These are phyloP conservation scores for Microcebus tavaratra DNA, from an alignment of 2,113 vertebrate species.

Conservation along the genomic window DNA sequence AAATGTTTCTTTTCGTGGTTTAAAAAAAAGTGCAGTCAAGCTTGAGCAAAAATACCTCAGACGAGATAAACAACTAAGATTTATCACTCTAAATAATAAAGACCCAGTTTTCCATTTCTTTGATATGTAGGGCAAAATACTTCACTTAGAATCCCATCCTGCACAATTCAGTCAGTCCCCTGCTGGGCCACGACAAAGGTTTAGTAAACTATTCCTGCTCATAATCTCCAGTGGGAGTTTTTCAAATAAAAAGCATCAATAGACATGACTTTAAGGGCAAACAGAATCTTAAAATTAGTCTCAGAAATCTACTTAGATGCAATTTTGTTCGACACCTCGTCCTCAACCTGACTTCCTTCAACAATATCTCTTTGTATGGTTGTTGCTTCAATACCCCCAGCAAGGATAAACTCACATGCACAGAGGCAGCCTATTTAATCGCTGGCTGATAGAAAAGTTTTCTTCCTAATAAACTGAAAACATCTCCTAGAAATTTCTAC, in stretches of 20 bases:
- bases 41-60: constrained; percentile 46
- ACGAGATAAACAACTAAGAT: constrained; percentile 46
- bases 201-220: not conserved
- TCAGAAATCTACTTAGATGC: not conserved
- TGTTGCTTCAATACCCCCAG: not conserved
- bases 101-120: constrained; percentile 29
- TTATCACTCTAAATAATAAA: constrained; percentile 42
- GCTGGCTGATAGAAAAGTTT: not conserved
- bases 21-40: constrained; percentile 58
- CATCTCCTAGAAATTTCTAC: not conserved
- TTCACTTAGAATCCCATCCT: not conserved
- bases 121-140: not conserved
- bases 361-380: not conserved
- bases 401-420: not conserved
- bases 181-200: constrained; percentile 16
- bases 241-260: not conserved
- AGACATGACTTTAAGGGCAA: not conserved
- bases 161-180: not conserved
- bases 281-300: not conserved
- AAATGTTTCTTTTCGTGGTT: constrained; percentile 79
- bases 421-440: not conserved
- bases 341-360: not conserved
- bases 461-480: not conserved
- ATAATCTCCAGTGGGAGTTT: not conserved
- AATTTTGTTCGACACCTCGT: not conserved